Evolutionary conservation across 2,797 vertebrate species (phyloP), one percentile per base, ranked within the genome.

Genomic region (Neosalanx taihuensis): DNA sequence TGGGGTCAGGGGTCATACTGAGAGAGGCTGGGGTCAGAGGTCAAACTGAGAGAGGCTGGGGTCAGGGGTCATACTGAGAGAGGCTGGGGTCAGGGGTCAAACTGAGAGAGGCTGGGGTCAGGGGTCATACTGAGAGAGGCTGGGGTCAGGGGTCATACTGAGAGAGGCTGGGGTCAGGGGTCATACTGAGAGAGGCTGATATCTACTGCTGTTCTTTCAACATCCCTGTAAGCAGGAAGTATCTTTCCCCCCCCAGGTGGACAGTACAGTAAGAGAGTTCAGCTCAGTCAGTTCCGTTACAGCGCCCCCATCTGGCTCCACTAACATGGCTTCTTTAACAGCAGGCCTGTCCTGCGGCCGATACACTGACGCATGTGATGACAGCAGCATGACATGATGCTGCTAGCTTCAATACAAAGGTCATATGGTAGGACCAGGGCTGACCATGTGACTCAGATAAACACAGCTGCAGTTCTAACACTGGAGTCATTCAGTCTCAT

Each of bases 361-460:
- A 83, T 74, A 79, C 73, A 59, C 59, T 73, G 75, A 75, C 83
- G 81, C 72, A 81, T 84, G 82, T 69, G 71, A 31, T n/a, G 20
- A 67, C 58, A 64, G 37, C 13, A 57, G 65, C 66, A 68, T 33
- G 18, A 26, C 69, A 67, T 70, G 84, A 13, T 51, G 41, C 23
- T 46, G 64, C 67, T 57, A 49, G 66, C 5, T 72, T 51, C 29
- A 73, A 20, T 60, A 15, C 18, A 3, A 18, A 35, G 35, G 46
- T 53, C 61, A 60, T 15, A 12, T n/a, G 65, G 6, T 6, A 64
- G 63, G 1, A 51, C 12, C 17, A 20, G 31, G 6, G 7, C n/a
- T 35, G 35, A 41, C 20, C 63, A 37, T 35, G 63, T n/a, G 10
- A 56, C 51, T 17, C 23, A 26, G 64, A 65, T 35, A 29, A 49